Base-by-base conservation (phyloP, 1,140 invertebrate genomes). In the Lucilia sericata region DNA sequence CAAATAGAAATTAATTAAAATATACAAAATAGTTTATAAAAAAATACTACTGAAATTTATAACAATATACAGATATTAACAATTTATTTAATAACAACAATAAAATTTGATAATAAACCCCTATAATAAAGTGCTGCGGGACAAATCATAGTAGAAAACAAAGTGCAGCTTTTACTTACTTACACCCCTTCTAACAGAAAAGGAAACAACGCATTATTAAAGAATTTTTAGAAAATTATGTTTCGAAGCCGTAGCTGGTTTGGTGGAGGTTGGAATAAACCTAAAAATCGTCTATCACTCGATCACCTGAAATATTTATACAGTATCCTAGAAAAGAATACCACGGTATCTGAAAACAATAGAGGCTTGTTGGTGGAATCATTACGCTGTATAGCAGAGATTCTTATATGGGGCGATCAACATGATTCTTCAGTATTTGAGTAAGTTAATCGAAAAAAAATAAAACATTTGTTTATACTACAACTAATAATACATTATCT, bases 391-490 rank as follows among this genome's bases (percentile, higher is more conserved):
- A 99, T 99, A 88, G 98, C 99, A 25, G 99, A 99, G 93, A 99
- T 99, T 90, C 93, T 99, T 12, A 99, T 99, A 90, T 99, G 99
- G 99, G 99, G 99, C 36, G 99, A 99, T 92, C 99, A 99, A 92
- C 99, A 99, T 95, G 99, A 99, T 91, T 98, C 97, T 85, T 96
- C 97, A 85, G 98, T 99, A 47, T 99, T 99, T 93, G 99, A 99
- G 98, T 99, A 94, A 95, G 96, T 87, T 42, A 30, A 30, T 30
- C 1, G 25, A 30, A 47, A 75, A 13, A 7, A 55, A 55, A 55
- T 17, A 17, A 49, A 17, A 14, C 12, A 55, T 13, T 55, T 55
- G 2, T 55, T 12, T 5, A 55, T 5, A 5, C 2, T 51, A 51
- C 51, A 70, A 21, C 25, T 70, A 70, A 25, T 25, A 21, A 21